A percentile compares a stretch with the other conserved stretches of the same genome.
Conservation (phyloP, 2,888 invertebrate genomes). For the Chrysodeixis includens region DNA sequence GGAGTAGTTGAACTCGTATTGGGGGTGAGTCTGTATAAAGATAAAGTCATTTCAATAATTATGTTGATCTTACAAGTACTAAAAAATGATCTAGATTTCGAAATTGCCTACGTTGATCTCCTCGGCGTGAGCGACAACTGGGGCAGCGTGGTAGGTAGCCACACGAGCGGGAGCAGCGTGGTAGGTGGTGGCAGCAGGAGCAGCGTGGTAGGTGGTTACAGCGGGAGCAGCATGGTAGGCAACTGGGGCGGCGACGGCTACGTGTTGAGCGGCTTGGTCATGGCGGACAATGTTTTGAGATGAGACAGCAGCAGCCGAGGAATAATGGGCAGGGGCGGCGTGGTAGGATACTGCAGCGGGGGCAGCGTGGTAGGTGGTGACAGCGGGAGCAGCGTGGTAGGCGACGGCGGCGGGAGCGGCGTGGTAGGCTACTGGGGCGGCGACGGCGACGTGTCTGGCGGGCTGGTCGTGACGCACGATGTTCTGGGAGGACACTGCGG, state of each 20-base stretch:
- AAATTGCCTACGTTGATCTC: constrained; percentile 22
- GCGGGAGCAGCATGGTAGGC: constrained; percentile 65
- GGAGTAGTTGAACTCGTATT: constrained; percentile 75
- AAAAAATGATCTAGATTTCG: not conserved
- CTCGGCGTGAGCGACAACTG: constrained; percentile 55
- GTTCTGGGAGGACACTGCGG: constrained; percentile 74
- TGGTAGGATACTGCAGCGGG: constrained; percentile 73
- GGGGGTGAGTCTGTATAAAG: constrained; percentile 45
- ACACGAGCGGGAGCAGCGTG: constrained; percentile 60
- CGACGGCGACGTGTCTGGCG: constrained; percentile 56
- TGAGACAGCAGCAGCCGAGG: constrained; percentile 71
- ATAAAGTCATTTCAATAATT: not conserved
- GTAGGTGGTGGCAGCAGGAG: constrained; percentile 53
- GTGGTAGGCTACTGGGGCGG: constrained; percentile 54
- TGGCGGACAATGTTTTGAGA: constrained; percentile 73
- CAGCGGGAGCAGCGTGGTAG: constrained; percentile 55
- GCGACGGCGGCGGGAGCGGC: constrained; percentile 54
- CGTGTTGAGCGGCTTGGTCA: constrained; percentile 61
- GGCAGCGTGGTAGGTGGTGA: constrained; percentile 48
- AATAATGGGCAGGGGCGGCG: constrained; percentile 75
- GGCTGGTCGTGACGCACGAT: constrained; percentile 69
- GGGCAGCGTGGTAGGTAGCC: constrained; percentile 64
- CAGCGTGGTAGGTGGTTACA: constrained; percentile 51
- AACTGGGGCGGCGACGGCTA: constrained; percentile 59
- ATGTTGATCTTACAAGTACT: not conserved